These are phyloP conservation scores for Hyalella azteca DNA, from an alignment of 2,888 invertebrate genomes.

Conservation along the genomic window DNA sequence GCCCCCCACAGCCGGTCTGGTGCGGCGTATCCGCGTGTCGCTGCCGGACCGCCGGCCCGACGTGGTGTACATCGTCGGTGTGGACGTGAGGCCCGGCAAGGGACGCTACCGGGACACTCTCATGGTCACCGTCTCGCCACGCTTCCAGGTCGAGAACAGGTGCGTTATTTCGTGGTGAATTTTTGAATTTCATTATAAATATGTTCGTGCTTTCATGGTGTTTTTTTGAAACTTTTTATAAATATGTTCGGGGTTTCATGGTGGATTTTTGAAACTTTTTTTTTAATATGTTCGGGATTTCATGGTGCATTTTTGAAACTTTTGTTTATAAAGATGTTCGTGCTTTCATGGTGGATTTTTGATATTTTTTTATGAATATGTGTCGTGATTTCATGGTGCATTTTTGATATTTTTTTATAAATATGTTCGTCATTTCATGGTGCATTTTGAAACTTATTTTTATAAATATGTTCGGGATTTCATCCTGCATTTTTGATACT, in stretches of 20 bases:
- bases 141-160: slow-evolving; percentile 92
- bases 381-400: no score
- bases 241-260: no score
- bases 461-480: no score
- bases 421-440: slow-evolving; percentile 75
- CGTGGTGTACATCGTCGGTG: slow-evolving; percentile 82
- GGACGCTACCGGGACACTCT: slow-evolving; percentile 89
- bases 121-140: slow-evolving; percentile 89
- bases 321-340: no score
- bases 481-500: no score
- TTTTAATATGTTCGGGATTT: no score
- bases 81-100: slow-evolving; percentile 84
- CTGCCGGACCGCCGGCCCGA: slow-evolving; percentile 72
- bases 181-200: not conserved
- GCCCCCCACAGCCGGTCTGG: slow-evolving; percentile 70
- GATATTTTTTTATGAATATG: no score
- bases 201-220: no score
- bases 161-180: slow-evolving; percentile 69
- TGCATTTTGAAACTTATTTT: not conserved
- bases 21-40: slow-evolving; percentile 69
- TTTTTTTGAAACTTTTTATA: no score
- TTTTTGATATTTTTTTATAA: no score
- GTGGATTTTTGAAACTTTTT: slow-evolving; percentile 22
- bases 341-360: no score
- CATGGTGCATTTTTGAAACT: no score